Conservation (phyloP, 2,888 invertebrate genomes). For the Pristionchus maxplancki region DNA sequence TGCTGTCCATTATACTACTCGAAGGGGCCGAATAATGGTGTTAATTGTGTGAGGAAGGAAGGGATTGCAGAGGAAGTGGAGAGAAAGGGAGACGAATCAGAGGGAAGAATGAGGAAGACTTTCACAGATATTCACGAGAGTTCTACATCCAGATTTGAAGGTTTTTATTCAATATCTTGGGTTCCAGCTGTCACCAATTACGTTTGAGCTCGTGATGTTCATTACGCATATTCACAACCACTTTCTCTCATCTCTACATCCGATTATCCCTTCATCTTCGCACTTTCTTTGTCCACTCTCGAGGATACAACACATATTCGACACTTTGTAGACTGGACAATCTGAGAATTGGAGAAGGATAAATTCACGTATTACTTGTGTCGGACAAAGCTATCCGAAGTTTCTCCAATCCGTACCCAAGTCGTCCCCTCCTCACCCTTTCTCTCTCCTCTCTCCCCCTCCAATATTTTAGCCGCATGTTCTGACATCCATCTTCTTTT, state of each 20-base stretch:
- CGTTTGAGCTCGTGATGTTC: background rate
- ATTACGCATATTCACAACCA: background rate
- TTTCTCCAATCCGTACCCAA: background rate
- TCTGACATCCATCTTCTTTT: conserved; percentile 42
- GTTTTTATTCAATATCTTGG: background rate
- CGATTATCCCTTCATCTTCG: background rate
- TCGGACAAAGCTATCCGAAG: background rate
- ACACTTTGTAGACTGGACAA: background rate
- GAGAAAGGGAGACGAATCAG: background rate
- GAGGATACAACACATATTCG: background rate
- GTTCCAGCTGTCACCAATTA: background rate
- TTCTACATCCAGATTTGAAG: too few relatives aligned
- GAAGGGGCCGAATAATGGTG: conserved; percentile 29
- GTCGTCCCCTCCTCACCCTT: background rate
- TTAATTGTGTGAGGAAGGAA: conserved; percentile 45
- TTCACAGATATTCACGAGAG: background rate
- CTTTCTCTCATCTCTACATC: background rate
- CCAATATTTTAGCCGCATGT: conserved; percentile 26
- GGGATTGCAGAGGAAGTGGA: conserved; percentile 25
- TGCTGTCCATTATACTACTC: background rate
- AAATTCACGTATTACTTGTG: background rate
- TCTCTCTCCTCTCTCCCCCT: conserved; percentile 22
- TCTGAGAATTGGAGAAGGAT: background rate
- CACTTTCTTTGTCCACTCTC: background rate
- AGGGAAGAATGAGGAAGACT: background rate